These are phyloP conservation scores for Tubiluchus corallicola DNA, from an alignment of 2,888 invertebrate genomes.

Conservation along the genomic window DNA sequence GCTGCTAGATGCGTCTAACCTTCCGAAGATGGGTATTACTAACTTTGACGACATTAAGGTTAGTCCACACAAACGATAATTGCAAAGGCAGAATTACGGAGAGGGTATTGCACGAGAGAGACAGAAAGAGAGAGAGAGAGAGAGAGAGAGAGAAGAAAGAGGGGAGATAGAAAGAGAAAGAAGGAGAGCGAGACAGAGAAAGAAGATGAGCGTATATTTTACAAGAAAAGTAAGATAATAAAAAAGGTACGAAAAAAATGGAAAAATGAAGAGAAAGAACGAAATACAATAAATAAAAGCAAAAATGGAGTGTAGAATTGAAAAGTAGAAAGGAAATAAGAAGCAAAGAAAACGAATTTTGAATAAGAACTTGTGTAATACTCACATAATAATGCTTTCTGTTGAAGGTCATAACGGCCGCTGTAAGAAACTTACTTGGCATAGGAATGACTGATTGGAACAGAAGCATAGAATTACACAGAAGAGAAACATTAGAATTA, in stretches of 20 bases:
- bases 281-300: not conserved
- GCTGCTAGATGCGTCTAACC: too few species aligned
- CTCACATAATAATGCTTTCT: too few species aligned
- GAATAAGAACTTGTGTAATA: constrained; percentile 10
- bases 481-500: too few species aligned
- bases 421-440: too few species aligned
- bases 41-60: too few species aligned
- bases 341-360: constrained; percentile 1
- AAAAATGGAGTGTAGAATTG: not conserved
- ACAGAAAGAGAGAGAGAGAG: not conserved
- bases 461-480: too few species aligned
- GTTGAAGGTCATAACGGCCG: too few species aligned
- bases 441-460: too few species aligned
- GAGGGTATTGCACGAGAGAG: not conserved
- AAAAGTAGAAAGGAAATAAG: not conserved
- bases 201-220: not conserved
- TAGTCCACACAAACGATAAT: too few species aligned
- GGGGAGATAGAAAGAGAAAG: constrained; percentile 1
- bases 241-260: not conserved
- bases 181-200: not conserved
- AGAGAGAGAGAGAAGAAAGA: constrained; percentile 3
- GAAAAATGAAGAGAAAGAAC: too few species aligned
- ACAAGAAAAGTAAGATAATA: not conserved
- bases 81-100: not conserved
- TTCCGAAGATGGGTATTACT: too few species aligned